A percentile compares a stretch with the other conserved stretches of the same genome.
Evolutionary conservation across 2,113 vertebrate species (phyloP).

Genomic region (Corythaeola cristata): DNA sequence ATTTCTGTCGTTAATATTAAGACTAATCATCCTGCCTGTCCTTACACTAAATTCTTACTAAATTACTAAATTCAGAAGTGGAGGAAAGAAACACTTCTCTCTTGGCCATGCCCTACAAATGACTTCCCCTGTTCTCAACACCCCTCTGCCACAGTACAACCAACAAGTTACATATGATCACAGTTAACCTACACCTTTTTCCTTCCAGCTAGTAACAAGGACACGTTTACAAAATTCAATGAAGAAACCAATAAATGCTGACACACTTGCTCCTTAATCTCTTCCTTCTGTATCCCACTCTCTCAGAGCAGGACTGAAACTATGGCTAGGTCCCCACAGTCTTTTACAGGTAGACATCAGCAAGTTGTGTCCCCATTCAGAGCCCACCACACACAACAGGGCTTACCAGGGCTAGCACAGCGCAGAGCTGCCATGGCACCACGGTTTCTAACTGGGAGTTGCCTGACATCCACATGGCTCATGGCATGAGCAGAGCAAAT

Average conservation of each 20-base stretch:
- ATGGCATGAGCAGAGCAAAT: neutral
- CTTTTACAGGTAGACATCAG: neutral
- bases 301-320: neutral
- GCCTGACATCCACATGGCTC: neutral
- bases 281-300: neutral
- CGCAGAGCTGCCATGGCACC: neutral
- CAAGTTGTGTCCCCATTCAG: neutral
- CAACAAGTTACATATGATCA: neutral
- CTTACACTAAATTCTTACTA: neutral
- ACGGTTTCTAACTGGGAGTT: neutral
- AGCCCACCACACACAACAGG: neutral
- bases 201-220: neutral
- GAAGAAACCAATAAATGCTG: neutral
- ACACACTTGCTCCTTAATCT: neutral
- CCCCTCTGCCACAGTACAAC: neutral
- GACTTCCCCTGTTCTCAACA: neutral
- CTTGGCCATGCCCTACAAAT: neutral
- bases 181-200: neutral
- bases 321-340: neutral
- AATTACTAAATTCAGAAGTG: neutral
- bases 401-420: neutral
- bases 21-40: neutral
- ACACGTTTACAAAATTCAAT: neutral
- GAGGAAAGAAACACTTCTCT: neutral
- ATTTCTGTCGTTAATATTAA: neutral